Evolutionary conservation across 2,888 invertebrate genomes (phyloP).

Genomic region (Amphipoea oculea): DNA sequence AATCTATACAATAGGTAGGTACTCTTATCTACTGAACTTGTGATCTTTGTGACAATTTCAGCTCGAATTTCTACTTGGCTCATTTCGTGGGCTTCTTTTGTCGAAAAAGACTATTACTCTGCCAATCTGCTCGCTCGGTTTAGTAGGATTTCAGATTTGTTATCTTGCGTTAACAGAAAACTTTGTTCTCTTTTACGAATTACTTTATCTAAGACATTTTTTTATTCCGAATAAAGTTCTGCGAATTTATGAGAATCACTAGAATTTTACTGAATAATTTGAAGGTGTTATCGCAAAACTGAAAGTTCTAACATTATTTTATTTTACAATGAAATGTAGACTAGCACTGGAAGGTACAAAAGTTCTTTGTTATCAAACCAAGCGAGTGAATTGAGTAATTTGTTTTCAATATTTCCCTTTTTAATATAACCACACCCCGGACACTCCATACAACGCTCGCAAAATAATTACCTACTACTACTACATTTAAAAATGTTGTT

Average conservation of each 20-base stretch:
- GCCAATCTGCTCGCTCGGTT: slow-evolving; percentile 14
- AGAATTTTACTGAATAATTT: slow-evolving; percentile 12
- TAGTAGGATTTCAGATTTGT: slow-evolving; percentile 40
- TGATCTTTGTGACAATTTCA: slow-evolving; percentile 75
- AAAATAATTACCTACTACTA: too few species aligned
- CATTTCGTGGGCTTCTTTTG: slow-evolving; percentile 28
- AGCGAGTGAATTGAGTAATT: neutral
- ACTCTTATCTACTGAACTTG: slow-evolving; percentile 74
- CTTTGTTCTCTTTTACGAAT: slow-evolving; percentile 28
- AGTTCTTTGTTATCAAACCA: slow-evolving; percentile 15
- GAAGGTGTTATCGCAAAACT: neutral
- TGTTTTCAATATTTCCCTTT: slow-evolving; percentile 3
- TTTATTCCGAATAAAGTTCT: slow-evolving; percentile 23
- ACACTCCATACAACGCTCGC: too few species aligned
- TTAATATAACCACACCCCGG: too few species aligned
- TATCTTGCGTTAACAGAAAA: slow-evolving; percentile 43
- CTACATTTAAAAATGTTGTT: too few species aligned
- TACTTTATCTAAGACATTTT: slow-evolving; percentile 29
- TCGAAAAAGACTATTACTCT: slow-evolving; percentile 31
- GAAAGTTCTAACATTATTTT: slow-evolving; percentile 1
- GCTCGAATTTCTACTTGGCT: slow-evolving; percentile 51
- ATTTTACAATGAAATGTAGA: slow-evolving; percentile 4
- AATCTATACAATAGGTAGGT: slow-evolving; percentile 60
- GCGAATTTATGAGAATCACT: slow-evolving; percentile 11
- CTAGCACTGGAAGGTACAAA: slow-evolving; percentile 5